phyloP scores from a whole-genome alignment of 2,113 vertebrate genomes.

The Dendropsophus ebraccatus region DNA sequence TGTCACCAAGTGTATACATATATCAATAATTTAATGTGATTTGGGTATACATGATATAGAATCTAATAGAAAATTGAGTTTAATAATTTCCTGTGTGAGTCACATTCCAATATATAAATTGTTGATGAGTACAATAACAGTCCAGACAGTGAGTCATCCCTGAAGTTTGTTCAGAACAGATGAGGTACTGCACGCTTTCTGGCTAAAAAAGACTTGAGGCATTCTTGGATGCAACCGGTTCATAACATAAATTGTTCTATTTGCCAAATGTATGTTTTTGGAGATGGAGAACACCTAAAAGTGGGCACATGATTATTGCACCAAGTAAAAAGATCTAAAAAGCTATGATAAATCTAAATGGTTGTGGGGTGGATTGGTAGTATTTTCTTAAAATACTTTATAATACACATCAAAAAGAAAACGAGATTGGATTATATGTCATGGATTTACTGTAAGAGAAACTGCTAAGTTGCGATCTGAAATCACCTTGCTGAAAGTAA shows the following conservation, averaged over 20 bases:
- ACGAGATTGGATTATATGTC: not conserved
- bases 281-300: not conserved
- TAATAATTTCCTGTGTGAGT: not conserved
- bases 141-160: not conserved
- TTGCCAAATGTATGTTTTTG: not conserved
- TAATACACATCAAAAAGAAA: not conserved
- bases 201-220: not conserved
- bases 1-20: too few species aligned
- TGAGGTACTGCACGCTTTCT: not conserved
- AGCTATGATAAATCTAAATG: too few species aligned
- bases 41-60: not conserved
- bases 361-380: not conserved
- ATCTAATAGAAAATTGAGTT: not conserved
- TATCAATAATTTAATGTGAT: not conserved
- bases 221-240: not conserved
- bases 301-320: not conserved
- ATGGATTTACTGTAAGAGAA: not conserved
- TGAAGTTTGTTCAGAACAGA: not conserved
- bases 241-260: not conserved
- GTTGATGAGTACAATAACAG: constrained; percentile 1
- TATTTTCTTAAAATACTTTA: not conserved
- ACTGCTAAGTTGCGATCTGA: not conserved
- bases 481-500: not conserved
- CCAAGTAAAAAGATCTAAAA: too few species aligned
- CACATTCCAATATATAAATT: not conserved